Evolutionary conservation across 2,888 invertebrate genomes (phyloP), one percentile per base, ranked within the genome.

Genomic region (Phyto melanocephala): DNA sequence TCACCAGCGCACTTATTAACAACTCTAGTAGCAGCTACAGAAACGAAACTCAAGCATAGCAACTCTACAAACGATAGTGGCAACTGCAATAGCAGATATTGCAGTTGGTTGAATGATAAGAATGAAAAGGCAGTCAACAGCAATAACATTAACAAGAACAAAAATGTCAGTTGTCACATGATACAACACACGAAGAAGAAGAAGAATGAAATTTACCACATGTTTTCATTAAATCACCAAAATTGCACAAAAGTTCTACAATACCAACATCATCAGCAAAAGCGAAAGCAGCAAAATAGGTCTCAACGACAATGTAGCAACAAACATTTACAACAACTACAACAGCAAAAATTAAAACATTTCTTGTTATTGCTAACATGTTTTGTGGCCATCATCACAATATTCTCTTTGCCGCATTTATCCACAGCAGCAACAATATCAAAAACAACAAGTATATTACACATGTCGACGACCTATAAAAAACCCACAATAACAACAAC

Each of bases 371-470:
- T 88, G 84, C 87, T 86, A 84, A 86, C 87, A 85, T 89, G 88
- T 84, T 86, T 88, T 84, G 83, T 87, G 85, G 86, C 88, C 86
- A 86, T 88, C 86, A 88, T 85, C 86, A 76, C 84, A 74, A 80
- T 68, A 60, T 87, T 78, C 87, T 87, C 60, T 75, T 86, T 74
- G 86, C 86, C 83, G 60, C 86, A 87, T 77, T 85, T 84, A 58
- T 85, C 85, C 56, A 54, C 65, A 70, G 62, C 76, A 71, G 37
- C 85, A 67, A 75, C 83, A 62, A 68, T 83, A 58, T 85, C 85
- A 52, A 54, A 65, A 70, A 56, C 76, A 71, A 28, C 85, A 67
- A 75, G 81, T 58, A 68, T 83, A 28, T 78, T 80, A 33, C 75
- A 80, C 10, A 83, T 80, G 54, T 71, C 82, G 78, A 70, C 67